Evolutionary conservation across 1,140 invertebrate genomes (phyloP).

Genomic region (Pteromalus puparum): DNA sequence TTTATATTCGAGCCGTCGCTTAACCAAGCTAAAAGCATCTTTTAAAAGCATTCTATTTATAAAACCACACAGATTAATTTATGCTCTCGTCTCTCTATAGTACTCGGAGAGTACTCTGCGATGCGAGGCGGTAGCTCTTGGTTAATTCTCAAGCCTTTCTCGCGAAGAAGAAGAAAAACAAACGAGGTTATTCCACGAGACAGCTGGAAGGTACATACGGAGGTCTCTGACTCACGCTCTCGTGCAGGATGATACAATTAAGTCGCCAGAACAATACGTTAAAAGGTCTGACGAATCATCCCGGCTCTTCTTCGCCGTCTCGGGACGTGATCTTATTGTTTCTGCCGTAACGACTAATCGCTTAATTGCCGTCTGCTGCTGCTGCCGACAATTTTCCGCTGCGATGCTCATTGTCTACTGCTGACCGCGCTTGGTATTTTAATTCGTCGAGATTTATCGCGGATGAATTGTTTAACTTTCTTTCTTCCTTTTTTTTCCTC

Average conservation of each 20-base stretch:
- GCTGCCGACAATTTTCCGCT: constrained; percentile 28
- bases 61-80: background rate
- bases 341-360: constrained; percentile 28
- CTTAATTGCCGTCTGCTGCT: constrained; percentile 42
- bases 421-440: background rate
- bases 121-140: background rate
- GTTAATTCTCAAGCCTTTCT: constrained; percentile 1
- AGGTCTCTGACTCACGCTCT: constrained; percentile 57
- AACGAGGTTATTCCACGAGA: constrained; percentile 2
- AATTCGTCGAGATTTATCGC: constrained; percentile 21
- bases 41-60: constrained; percentile 5
- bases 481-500: background rate
- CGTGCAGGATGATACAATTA: constrained; percentile 65
- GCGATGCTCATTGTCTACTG: background rate
- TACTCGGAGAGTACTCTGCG: background rate
- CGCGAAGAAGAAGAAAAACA: constrained; percentile 23
- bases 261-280: constrained; percentile 60
- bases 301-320: constrained; percentile 51
- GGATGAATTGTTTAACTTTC: background rate
- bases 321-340: background rate
- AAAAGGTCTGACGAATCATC: constrained; percentile 61
- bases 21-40: background rate
- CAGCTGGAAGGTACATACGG: constrained; percentile 19
- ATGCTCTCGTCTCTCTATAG: background rate
- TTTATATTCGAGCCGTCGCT: background rate